Evolutionary conservation across 2,113 vertebrate genomes (phyloP), one percentile per base, ranked within the genome.

Genomic region (Sclerurus mexicanus): DNA sequence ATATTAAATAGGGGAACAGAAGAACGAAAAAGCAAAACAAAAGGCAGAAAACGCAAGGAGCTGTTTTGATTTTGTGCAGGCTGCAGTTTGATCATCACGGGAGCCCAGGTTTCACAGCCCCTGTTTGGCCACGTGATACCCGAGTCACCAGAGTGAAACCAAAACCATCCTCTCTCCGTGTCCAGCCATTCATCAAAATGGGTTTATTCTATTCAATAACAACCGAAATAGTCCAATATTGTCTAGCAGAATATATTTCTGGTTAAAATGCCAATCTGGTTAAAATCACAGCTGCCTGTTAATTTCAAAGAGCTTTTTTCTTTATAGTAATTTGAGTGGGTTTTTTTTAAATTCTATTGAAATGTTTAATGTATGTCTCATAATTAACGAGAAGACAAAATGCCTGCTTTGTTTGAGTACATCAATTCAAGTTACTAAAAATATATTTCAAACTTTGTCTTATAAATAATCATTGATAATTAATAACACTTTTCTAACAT

Each of bases 21-120:
- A 87, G 25, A 85, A 86, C 39, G 15, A 35, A 53, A 90, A 94
- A 80, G 30, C 46, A 71, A 64, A 69, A 37, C 20, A 37, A 81
- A 92, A 91, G 19, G 30, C 16, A 78, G 59, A 89, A 89, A 87
- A 72, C 9, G 14, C 14, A 78, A 62, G 1, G n/a, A 67, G 7
- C 7, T 64, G 12, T 37, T 75, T 63, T 44, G 3, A 15, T 55
- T 83, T 92, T 20, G 42, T 28, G 22, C 14, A 79, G 33, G 37
- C 15, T 74, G 24, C 18, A 39, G 5, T 55, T 87, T 94, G 75
- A 72, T 20, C 35, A 67, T 12, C 24, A 30, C 21, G 49, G 22
- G 49, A 83, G 14, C 6, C 28, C 67, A 72, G 21, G 8, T 60
- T 89, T 68, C 39, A 15, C 30, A 68, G 59, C n/a, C 59, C 14